Evolutionary conservation across 2,113 vertebrate species (phyloP).

Genomic region (Pitta sordida): DNA sequence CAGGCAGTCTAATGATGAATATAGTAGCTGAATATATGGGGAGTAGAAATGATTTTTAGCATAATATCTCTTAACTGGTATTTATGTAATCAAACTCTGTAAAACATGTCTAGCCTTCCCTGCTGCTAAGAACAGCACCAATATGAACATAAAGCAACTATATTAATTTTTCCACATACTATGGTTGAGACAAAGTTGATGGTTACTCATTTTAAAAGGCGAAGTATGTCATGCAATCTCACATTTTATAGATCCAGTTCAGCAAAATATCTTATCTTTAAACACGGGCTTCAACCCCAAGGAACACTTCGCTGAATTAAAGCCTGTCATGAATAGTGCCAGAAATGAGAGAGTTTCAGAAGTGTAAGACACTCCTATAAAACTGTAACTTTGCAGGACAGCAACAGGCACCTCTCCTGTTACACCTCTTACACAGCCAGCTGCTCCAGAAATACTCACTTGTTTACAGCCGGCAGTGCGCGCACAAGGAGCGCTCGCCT

Average conservation of each 20-base stretch:
- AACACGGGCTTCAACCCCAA: fast-evolving
- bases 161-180: neutral
- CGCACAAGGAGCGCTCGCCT: neutral
- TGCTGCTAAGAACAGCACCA: neutral
- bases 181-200: neutral
- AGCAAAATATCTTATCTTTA: neutral
- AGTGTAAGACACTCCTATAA: fast-evolving
- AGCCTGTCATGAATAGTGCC: neutral
- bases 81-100: constrained; percentile 21
- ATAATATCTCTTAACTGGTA: constrained; percentile 21
- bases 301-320: neutral
- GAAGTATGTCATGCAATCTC: neutral
- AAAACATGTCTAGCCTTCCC: neutral
- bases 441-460: constrained; percentile 29
- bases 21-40: neutral
- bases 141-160: neutral
- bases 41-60: neutral
- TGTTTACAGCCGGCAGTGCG: neutral
- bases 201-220: neutral
- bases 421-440: constrained; percentile 28
- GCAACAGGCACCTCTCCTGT: constrained; percentile 23
- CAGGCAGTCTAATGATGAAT: neutral
- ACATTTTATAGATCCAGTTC: neutral
- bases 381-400: neutral
- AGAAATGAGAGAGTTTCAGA: neutral